Percentiles rank a stretch among this genome's conserved stretches.
phyloP scores from a whole-genome alignment of 2,888 invertebrate species.

The Pilophorus perplexus region DNA sequence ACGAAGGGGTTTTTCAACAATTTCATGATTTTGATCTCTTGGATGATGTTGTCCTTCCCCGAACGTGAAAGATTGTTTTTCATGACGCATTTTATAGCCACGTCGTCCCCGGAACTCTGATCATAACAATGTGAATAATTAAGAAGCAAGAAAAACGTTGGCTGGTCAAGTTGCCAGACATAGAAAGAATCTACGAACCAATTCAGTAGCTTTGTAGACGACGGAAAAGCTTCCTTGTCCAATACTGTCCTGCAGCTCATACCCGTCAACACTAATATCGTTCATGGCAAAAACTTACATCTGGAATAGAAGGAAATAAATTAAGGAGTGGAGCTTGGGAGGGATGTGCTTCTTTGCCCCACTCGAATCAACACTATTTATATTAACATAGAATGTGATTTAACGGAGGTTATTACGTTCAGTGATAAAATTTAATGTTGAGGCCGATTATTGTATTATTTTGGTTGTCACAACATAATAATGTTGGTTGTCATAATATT shows the following conservation, averaged over 20 bases:
- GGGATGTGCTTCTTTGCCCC: no score
- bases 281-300: not conserved
- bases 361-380: no score
- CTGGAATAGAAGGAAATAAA: not conserved
- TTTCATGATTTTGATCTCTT: slow-evolving; percentile 78
- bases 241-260: slow-evolving; percentile 69
- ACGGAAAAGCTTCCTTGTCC: slow-evolving; percentile 81
- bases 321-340: no score
- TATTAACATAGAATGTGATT: no score
- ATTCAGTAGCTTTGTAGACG: slow-evolving; percentile 68
- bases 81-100: slow-evolving; percentile 80
- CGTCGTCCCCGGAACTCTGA: slow-evolving; percentile 52
- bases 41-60: slow-evolving; percentile 75
- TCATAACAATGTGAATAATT: not conserved
- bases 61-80: slow-evolving; percentile 67
- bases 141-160: not conserved
- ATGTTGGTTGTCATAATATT: no score
- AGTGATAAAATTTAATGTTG: no score
- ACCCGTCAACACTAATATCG: slow-evolving; percentile 59
- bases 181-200: slow-evolving; percentile 2
- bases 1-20: slow-evolving; percentile 72
- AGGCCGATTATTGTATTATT: no score
- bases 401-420: no score
- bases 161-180: not conserved
- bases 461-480: no score